Conservation (phyloP, 1,140 invertebrate species). For the Sycobia sp. region DNA sequence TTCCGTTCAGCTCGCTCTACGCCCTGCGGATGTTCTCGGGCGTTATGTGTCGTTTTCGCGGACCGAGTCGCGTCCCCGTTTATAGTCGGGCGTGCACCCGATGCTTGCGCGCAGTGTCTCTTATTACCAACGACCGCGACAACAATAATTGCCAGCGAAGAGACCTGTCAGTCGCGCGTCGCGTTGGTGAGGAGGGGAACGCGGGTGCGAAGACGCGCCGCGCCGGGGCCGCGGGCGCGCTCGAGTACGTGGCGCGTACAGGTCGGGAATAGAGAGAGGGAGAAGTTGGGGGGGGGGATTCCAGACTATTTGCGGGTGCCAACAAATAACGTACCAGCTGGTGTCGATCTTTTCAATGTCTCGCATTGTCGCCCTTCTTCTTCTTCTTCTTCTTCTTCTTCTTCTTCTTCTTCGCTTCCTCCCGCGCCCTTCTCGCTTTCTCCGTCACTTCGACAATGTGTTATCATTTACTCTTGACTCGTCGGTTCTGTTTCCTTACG, state of each 20-base stretch:
- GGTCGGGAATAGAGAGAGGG: conserved; percentile 12
- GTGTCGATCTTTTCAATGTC: conserved; percentile 53
- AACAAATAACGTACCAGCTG: conserved; percentile 59
- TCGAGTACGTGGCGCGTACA: not conserved
- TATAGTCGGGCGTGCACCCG: no score
- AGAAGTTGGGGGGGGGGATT: conserved; percentile 13
- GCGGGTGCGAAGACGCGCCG: no score
- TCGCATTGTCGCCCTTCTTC: no score
- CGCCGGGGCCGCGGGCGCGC: not conserved
- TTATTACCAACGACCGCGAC: conserved; percentile 53
- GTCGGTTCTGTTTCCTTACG: no score
- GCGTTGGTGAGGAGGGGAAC: conserved; percentile 1
- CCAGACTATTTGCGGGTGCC: conserved; percentile 52
- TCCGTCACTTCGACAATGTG: not conserved
- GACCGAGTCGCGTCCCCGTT: not conserved
- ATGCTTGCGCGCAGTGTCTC: conserved; percentile 32
- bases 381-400: no score
- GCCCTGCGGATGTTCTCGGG: not conserved
- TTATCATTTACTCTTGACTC: not conserved
- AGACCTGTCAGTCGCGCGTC: conserved; percentile 48
- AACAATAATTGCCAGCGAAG: conserved; percentile 60
- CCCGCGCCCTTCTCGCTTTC: conserved; percentile 1
- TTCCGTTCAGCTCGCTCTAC: not conserved
- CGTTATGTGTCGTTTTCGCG: not conserved
- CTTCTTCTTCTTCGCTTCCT: conserved; percentile 33